These are phyloP conservation scores for Choristoneura fumiferana DNA, from an alignment of 1,140 invertebrate genomes.

Conservation along the genomic window DNA sequence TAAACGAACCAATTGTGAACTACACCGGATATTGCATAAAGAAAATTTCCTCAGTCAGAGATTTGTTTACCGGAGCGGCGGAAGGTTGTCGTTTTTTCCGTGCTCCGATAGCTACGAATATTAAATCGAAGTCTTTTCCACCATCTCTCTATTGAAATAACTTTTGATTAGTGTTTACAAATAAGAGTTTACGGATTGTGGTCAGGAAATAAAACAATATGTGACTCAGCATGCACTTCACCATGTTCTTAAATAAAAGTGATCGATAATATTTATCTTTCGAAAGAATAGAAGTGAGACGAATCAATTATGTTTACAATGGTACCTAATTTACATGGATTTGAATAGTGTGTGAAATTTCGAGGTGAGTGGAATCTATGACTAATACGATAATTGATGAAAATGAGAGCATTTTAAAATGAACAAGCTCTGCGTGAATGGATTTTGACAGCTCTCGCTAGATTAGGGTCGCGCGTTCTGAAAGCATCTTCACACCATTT, in stretches of 20 bases:
- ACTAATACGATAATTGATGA: slow-evolving; percentile 12
- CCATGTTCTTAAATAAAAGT: slow-evolving; percentile 13
- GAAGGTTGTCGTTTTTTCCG: slow-evolving; percentile 52
- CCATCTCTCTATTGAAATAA: slow-evolving; percentile 33
- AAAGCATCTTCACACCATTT: neutral
- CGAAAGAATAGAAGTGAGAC: neutral
- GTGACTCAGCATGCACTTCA: neutral
- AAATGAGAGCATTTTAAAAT: slow-evolving; percentile 11
- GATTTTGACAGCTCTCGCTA: slow-evolving; percentile 12
- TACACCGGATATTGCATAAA: slow-evolving; percentile 65
- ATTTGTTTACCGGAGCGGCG: slow-evolving; percentile 68
- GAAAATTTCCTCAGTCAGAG: slow-evolving; percentile 70
- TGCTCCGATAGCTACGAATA: slow-evolving; percentile 49
- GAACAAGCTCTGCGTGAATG: slow-evolving; percentile 11
- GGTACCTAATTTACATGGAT: neutral
- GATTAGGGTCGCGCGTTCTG: slow-evolving; percentile 14
- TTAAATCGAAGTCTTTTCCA: slow-evolving; percentile 45
- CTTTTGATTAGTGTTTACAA: slow-evolving; percentile 42
- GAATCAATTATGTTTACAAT: slow-evolving; percentile 12
- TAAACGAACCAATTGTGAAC: slow-evolving; percentile 48
- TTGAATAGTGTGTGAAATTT: slow-evolving; percentile 15
- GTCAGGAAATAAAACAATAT: too few species aligned
- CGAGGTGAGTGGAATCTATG: slow-evolving; percentile 1
- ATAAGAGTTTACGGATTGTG: neutral
- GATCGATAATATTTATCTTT: slow-evolving; percentile 16